Conservation (phyloP, 2,113 vertebrate genomes). For the Tragelaphus buxtoni region DNA sequence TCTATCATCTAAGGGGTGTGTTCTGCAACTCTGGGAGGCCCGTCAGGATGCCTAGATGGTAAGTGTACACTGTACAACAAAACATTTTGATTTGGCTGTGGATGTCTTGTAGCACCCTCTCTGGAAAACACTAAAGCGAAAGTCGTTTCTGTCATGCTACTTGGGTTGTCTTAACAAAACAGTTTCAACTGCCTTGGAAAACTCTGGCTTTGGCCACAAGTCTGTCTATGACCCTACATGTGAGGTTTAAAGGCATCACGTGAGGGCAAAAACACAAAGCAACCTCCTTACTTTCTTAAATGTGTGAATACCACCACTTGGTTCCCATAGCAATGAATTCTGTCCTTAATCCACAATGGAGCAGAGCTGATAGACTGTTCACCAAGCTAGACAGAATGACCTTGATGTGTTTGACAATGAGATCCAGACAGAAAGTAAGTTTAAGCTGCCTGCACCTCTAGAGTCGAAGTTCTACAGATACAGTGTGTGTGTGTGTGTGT, state of each 20-base stretch:
- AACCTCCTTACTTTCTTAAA: neutral
- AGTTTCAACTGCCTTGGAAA: neutral
- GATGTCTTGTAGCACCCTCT: neutral
- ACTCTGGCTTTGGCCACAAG: neutral
- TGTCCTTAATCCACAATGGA: neutral
- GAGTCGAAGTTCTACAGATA: neutral
- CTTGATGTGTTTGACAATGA: neutral
- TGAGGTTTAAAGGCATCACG: neutral
- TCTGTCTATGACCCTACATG: neutral
- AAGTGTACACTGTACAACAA: neutral
- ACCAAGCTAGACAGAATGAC: neutral
- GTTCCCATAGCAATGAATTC: neutral
- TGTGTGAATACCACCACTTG: neutral
- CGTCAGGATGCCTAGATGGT: fast-evolving
- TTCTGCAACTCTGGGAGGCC: neutral
- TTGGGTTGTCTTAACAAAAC: neutral
- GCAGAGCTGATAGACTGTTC: neutral
- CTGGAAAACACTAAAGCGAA: neutral
- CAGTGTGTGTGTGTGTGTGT: neutral
- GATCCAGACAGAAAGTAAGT: neutral
- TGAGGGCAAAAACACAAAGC: neutral
- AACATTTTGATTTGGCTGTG: neutral
- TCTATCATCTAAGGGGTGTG: neutral
- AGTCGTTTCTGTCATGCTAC: neutral
- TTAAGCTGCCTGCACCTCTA: neutral